Conservation (phyloP, 2,797 vertebrate species). For the Thaleichthys pacificus region DNA sequence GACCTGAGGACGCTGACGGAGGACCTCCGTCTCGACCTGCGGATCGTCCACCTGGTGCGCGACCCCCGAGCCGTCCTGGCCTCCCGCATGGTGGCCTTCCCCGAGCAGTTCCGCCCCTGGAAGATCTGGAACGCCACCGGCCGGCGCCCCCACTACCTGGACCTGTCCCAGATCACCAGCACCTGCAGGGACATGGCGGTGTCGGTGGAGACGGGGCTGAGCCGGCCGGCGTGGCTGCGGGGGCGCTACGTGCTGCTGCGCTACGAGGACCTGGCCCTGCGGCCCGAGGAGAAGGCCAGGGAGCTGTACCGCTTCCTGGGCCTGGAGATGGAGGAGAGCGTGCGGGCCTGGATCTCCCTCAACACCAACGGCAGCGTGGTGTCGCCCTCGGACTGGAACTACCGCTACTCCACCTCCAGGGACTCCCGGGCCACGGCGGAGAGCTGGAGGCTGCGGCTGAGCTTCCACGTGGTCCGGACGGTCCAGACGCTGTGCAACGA, state of each 20-base stretch:
- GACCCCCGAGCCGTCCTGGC: conserved; percentile 80
- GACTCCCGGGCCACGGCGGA: conserved; percentile 73
- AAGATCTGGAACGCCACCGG: conserved; percentile 82
- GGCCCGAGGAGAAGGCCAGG: conserved; percentile 66
- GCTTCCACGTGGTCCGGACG: conserved; percentile 73
- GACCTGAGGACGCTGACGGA: conserved; percentile 75
- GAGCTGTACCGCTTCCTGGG: conserved; percentile 78
- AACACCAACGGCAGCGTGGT: conserved; percentile 73
- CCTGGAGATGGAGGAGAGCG: conserved; percentile 66
- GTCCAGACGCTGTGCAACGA: conserved; percentile 77
- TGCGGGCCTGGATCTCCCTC: conserved; percentile 72
- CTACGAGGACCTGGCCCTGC: conserved; percentile 80
- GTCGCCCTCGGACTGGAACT: conserved; percentile 59
- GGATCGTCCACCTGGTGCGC: conserved; percentile 80
- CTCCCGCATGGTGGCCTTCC: conserved; percentile 78
- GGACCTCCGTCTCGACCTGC: conserved; percentile 79
- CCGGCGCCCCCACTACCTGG: conserved; percentile 73
- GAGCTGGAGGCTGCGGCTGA: conserved; percentile 76
- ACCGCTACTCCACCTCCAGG: conserved; percentile 76
- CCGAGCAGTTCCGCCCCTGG: conserved; percentile 76
- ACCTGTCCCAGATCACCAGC: conserved; percentile 76
- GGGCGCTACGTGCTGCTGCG: conserved; percentile 79
- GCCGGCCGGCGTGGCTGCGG: conserved; percentile 73
- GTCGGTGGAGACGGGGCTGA: conserved; percentile 70
- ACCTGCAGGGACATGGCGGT: conserved; percentile 77